Conservation (phyloP, 2,888 invertebrate species). For the Dryobotodes eremita region DNA sequence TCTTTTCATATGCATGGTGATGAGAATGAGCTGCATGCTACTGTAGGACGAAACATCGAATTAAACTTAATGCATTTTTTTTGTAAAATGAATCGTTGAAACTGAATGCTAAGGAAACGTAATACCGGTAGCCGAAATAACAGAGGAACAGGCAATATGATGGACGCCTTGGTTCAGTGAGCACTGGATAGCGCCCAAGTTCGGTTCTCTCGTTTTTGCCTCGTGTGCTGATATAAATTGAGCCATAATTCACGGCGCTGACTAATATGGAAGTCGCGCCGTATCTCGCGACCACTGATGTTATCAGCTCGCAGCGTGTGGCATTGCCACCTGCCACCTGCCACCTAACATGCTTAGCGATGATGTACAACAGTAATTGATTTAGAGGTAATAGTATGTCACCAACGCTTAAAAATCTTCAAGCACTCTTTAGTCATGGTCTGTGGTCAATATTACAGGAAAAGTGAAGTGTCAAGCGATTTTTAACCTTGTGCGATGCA, state of each 20-base stretch:
- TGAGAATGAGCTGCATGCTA: background rate
- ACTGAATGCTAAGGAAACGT: background rate
- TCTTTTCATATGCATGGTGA: background rate
- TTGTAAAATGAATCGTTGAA: background rate
- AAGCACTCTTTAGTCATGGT: too few relatives aligned
- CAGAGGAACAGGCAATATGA: background rate
- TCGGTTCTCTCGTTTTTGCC: background rate
- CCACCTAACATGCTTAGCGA: background rate
- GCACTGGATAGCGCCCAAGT: background rate
- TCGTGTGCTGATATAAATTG: background rate
- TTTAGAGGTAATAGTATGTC: background rate
- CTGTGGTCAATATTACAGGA: background rate
- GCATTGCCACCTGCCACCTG: background rate
- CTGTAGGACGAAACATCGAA: background rate
- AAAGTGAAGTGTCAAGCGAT: background rate
- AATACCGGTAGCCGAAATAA: background rate
- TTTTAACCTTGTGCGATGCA: background rate
- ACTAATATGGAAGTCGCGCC: constrained; percentile 8
- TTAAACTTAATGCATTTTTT: background rate
- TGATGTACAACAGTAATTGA: background rate
- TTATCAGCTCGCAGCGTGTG: background rate
- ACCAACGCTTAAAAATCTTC: background rate
- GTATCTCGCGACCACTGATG: constrained; percentile 8
- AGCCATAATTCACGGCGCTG: constrained; percentile 5
- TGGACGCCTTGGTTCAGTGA: background rate